phyloP scores from a whole-genome alignment of 2,797 vertebrate genomes.

The Esox lucius region DNA sequence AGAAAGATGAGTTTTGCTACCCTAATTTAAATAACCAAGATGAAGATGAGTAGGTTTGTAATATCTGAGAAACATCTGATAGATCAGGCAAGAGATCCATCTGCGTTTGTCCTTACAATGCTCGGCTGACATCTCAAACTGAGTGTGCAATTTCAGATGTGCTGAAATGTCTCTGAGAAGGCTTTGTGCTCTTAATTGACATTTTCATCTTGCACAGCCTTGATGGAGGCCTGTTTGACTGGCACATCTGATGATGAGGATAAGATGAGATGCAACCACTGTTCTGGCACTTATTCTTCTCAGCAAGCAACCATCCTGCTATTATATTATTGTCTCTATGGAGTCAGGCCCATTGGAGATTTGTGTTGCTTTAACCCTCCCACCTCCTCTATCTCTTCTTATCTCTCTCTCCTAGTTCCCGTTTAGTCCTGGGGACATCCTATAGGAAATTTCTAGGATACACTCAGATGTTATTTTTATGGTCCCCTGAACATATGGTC shows the following conservation, averaged over 20 bases:
- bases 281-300: constrained; percentile 16
- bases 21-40: constrained; percentile 4
- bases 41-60: constrained; percentile 11
- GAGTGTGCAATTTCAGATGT: constrained; percentile 33
- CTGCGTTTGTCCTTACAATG: constrained; percentile 38
- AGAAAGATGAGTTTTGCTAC: background rate
- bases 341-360: background rate
- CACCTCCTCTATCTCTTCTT: constrained; percentile 11
- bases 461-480: no score
- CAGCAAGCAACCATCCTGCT: background rate
- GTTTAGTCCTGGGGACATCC: no score
- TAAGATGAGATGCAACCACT: constrained; percentile 20
- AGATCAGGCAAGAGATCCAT: constrained; percentile 45
- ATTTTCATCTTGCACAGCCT: constrained; percentile 8
- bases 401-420: background rate
- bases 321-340: background rate
- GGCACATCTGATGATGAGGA: constrained; percentile 36
- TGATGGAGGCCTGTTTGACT: constrained; percentile 36
- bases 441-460: no score
- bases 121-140: constrained; percentile 47
- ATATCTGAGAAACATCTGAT: constrained; percentile 30
- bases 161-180: background rate
- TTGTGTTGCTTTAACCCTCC: no score
- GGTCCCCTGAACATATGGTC: no score
- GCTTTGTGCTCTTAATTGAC: constrained; percentile 31